These are phyloP conservation scores for Carassius carassius DNA, from an alignment of 2,113 vertebrate species.

Conservation along the genomic window DNA sequence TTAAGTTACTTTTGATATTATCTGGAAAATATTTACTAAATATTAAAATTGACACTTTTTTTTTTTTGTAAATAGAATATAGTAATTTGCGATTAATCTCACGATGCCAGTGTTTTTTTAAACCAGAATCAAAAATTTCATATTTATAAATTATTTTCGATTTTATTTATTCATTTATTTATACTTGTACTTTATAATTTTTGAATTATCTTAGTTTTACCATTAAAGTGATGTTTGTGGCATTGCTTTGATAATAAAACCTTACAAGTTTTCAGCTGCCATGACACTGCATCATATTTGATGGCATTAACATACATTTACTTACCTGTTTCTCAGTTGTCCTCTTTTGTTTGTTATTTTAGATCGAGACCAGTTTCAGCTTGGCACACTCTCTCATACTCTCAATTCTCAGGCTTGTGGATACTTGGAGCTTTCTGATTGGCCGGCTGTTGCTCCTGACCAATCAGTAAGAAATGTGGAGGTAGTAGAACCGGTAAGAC, in stretches of 20 bases:
- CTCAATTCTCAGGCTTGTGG: slow-evolving; percentile 87
- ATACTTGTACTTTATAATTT: background rate
- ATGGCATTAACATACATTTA: background rate
- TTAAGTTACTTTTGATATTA: background rate
- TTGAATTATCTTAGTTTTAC: background rate
- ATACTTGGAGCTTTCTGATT: slow-evolving; percentile 92
- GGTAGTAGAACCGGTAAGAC: slow-evolving; percentile 82
- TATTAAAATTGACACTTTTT: background rate
- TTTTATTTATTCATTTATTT: background rate
- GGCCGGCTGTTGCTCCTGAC: slow-evolving; percentile 91
- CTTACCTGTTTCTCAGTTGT: background rate
- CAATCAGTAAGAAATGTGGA: slow-evolving; percentile 92
- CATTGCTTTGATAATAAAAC: too few species aligned
- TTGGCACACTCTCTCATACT: slow-evolving; percentile 93
- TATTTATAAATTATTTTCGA: too few species aligned
- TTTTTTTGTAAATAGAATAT: background rate
- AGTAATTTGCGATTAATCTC: background rate
- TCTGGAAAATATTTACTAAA: background rate
- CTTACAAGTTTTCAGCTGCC: background rate
- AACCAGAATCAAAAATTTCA: background rate
- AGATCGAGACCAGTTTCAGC: slow-evolving; percentile 95
- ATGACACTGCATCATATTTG: background rate
- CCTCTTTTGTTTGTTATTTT: background rate
- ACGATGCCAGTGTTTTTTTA: background rate
- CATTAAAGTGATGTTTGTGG: background rate